Percentiles rank a stretch among this genome's conserved stretches.
These are phyloP conservation scores for Aphrophora alni DNA, from an alignment of 2,888 invertebrate genomes.

Conservation along the genomic window DNA sequence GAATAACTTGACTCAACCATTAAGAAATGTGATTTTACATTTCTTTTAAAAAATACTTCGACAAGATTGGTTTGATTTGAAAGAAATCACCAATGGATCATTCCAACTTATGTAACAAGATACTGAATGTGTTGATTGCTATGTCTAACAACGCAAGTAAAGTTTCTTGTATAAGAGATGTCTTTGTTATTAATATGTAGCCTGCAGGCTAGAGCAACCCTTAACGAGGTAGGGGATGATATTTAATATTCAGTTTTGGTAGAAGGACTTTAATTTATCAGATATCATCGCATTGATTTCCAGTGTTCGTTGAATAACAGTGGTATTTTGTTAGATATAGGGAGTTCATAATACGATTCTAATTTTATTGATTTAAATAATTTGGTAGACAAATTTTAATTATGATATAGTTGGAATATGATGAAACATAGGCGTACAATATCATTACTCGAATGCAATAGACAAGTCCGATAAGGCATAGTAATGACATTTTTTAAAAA, in stretches of 20 bases:
- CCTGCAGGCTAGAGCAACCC: not conserved
- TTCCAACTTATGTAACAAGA: not conserved
- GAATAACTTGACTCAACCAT: not conserved
- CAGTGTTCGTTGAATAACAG: too few species aligned
- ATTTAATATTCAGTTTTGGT: not conserved
- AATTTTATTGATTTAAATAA: too few species aligned
- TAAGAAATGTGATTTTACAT: not conserved
- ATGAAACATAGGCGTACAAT: too few species aligned
- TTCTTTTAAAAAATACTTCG: not conserved
- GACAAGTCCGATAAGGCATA: too few species aligned
- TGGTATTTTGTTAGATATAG: too few species aligned
- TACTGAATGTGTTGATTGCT: not conserved
- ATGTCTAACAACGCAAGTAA: not conserved
- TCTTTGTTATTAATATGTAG: not conserved
- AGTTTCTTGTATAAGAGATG: not conserved
- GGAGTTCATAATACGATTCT: too few species aligned
- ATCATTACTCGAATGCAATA: too few species aligned
- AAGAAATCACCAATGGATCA: not conserved
- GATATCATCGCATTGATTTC: not conserved
- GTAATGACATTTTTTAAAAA: too few species aligned
- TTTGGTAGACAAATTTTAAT: too few species aligned
- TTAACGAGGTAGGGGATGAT: not conserved
- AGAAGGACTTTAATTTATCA: not conserved
- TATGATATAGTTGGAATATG: too few species aligned
- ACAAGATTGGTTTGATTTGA: not conserved